Percentiles rank a stretch among this genome's conserved stretches.
These are phyloP conservation scores for Heterodera schachtii DNA, from an alignment of 1,140 invertebrate genomes.

Conservation along the genomic window DNA sequence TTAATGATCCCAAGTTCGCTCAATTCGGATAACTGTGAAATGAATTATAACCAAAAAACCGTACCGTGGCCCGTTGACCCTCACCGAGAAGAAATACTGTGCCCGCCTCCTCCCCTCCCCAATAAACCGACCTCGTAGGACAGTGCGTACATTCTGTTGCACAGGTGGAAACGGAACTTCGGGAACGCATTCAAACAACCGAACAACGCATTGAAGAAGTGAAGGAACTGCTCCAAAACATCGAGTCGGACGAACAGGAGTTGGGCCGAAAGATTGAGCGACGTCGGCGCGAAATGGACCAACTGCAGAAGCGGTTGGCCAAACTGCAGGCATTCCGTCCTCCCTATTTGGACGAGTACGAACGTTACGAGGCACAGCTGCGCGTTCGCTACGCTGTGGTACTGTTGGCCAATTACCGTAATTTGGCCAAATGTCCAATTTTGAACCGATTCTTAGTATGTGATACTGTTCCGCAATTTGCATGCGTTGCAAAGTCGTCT, in stretches of 20 bases:
- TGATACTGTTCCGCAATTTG: slow-evolving; percentile 49
- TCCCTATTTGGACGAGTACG: slow-evolving; percentile 94
- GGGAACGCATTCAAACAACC: slow-evolving; percentile 34
- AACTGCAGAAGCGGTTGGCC: slow-evolving; percentile 84
- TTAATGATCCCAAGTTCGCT: too few species aligned
- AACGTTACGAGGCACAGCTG: slow-evolving; percentile 75
- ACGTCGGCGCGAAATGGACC: slow-evolving; percentile 81
- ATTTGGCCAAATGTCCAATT: too few species aligned
- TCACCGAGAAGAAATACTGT: too few species aligned
- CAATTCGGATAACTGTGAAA: too few species aligned
- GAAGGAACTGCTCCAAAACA: slow-evolving; percentile 77
- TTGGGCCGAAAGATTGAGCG: slow-evolving; percentile 89
- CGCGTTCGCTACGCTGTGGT: slow-evolving; percentile 39
- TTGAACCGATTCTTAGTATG: slow-evolving; percentile 29
- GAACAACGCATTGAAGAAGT: slow-evolving; percentile 34
- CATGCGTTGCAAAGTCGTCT: slow-evolving; percentile 45
- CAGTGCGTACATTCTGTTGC: slow-evolving; percentile 39
- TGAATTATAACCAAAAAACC: too few species aligned
- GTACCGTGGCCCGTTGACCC: too few species aligned
- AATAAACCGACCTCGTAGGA: too few species aligned
- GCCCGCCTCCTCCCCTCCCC: too few species aligned
- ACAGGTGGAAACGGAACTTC: slow-evolving; percentile 45
- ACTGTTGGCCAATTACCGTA: background rate
- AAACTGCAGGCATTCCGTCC: slow-evolving; percentile 82
- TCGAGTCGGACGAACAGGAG: slow-evolving; percentile 81